phyloP scores from a whole-genome alignment of 2,113 vertebrate species.

The Callopanchax toddi region DNA sequence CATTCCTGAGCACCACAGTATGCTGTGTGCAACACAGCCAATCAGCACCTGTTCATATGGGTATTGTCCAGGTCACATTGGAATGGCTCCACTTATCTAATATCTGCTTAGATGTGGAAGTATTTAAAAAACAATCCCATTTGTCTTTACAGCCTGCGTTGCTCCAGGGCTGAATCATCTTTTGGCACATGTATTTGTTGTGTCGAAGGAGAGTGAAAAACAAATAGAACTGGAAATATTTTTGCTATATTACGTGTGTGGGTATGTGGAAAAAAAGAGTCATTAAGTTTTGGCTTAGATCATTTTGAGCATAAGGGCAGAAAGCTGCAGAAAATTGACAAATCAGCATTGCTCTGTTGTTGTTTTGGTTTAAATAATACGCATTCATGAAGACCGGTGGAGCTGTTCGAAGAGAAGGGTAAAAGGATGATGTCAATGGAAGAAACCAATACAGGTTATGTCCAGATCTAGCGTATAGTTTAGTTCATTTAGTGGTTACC shows the following conservation, averaged over 20 bases:
- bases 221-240: conserved; percentile 38
- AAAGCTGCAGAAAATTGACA: conserved; percentile 1
- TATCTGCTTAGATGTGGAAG: conserved; percentile 57
- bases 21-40: conserved; percentile 64
- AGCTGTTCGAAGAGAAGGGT: conserved; percentile 52
- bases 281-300: conserved; percentile 35
- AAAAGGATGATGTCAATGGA: conserved; percentile 28
- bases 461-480: no score
- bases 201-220: conserved; percentile 51
- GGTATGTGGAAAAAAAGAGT: conserved; percentile 6
- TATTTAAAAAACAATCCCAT: conserved; percentile 62
- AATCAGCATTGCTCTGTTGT: background rate
- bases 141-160: conserved; percentile 54
- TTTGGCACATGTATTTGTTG: conserved; percentile 31
- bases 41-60: conserved; percentile 49
- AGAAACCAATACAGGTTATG: no score
- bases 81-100: conserved; percentile 62
- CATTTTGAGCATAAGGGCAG: conserved; percentile 27
- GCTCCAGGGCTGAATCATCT: conserved; percentile 35
- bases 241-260: conserved; percentile 11
- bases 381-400: conserved; percentile 27
- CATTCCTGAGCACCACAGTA: conserved; percentile 73
- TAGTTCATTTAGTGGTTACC: no score
- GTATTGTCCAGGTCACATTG: conserved; percentile 50
- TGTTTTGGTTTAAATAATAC: conserved; percentile 49